Percentiles rank a stretch among this genome's conserved stretches.
Evolutionary conservation across 2,113 vertebrate species (phyloP).

Genomic region (Melanostigma gelatinosum): DNA sequence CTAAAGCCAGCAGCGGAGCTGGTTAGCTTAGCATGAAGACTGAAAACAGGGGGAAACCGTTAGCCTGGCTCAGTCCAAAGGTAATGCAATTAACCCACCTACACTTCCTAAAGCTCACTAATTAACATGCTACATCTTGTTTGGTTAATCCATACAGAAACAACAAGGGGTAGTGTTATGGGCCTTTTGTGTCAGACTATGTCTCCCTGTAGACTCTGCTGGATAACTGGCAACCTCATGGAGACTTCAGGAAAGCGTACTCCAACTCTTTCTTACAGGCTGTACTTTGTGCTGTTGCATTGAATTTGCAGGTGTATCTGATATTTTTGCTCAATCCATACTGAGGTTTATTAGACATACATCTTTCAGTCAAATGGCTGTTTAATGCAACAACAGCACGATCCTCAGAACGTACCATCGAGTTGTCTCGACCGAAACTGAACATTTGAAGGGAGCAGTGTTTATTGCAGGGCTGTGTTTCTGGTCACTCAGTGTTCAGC

Average conservation of each 20-base stretch:
- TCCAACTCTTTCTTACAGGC: neutral
- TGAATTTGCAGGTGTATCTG: neutral
- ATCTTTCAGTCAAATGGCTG: neutral
- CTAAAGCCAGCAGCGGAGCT: neutral
- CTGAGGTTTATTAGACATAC: neutral
- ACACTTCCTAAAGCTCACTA: neutral
- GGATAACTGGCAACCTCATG: neutral
- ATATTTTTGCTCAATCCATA: neutral
- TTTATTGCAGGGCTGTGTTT: neutral
- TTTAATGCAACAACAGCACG: neutral
- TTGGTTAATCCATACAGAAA: slow-evolving; percentile 1
- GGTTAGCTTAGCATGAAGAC: neutral
- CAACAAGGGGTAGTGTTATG: neutral
- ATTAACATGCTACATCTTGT: neutral
- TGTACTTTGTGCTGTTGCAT: neutral
- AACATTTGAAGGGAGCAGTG: neutral
- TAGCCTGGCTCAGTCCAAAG: neutral
- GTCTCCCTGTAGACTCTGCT: neutral
- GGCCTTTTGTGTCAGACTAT: neutral
- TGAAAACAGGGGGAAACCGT: neutral
- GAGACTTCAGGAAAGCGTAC: no score
- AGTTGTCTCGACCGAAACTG: no score
- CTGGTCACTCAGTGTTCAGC: neutral
- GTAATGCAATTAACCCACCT: neutral
- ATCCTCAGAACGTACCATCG: neutral